Evolutionary conservation across 1,140 invertebrate genomes (phyloP), one percentile per base, ranked within the genome.

Genomic region (Meloidogyne hapla): DNA sequence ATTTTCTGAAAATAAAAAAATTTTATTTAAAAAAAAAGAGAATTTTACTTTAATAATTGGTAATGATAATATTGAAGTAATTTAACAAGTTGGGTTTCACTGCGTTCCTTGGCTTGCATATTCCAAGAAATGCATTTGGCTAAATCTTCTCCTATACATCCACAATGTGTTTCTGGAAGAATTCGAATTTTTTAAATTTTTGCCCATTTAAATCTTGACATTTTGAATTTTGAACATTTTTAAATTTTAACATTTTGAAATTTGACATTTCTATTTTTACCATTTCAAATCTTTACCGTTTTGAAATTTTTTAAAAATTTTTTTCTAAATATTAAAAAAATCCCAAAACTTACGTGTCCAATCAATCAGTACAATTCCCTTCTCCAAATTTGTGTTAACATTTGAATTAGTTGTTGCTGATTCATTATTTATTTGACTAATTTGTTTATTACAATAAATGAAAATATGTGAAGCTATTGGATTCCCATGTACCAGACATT

Each of bases 121-220:
- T 85, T 85, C 84, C 84, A 85, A 69, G 82, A 87, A 62, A 85
- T 85, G 13, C 79, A 80, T 69, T 85, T 85, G 13, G 85, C 80
- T 5, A 85, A 74, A 48, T 85, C 84, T 72, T 85, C 84, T 5
- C 78, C 84, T 45, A 83, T 87, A 63, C 84, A 85, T 8, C 84
- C 84, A 13, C 79, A 81, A 74, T 85, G 84, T 18, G 80, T 75
- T 69, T 85, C 84, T 85, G 56, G 48, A 85, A 40, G 0, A 0
- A 13, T 6, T 26, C n/a, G n/a, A 15, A 62, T 25, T 42, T 5
- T 45, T 40, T 38, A 33, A 69, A 10, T 48, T 18, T 33, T 33
- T 33, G 1, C n/a, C n/a, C n/a, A 33, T 33, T 33, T 33, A 33
- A 33, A 6, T 33, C n/a, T n/a, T n/a, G n/a, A n/a, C n/a, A n/a